Percentiles rank a stretch among this genome's conserved stretches.
Evolutionary conservation across 30 jellyfish, hydroid and myxozoan genomes (phyloP).

Genomic region (Aurelia aurita): DNA sequence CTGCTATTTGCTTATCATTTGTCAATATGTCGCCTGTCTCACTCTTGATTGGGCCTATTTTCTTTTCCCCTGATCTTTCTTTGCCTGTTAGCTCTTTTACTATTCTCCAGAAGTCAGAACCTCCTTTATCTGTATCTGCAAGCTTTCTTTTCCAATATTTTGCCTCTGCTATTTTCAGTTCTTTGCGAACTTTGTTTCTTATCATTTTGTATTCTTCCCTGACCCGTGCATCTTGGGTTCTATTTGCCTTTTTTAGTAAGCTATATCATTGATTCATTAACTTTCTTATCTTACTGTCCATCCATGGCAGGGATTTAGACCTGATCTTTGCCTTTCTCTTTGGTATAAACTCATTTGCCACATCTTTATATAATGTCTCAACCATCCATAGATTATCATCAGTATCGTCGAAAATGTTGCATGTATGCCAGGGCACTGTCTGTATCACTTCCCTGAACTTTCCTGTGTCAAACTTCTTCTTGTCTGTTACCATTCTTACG

Average conservation of each 20-base stretch:
- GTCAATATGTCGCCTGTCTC: conserved; percentile 13
- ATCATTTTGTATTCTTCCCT: not conserved
- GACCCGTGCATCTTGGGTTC: not conserved
- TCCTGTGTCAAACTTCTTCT: not conserved
- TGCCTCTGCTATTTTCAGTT: no score
- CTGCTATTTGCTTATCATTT: conserved; percentile 14
- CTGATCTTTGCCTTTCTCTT: not conserved
- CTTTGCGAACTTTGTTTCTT: no score
- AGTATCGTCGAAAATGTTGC: conserved; percentile 31
- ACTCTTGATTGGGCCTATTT: not conserved
- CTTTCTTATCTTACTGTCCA: not conserved
- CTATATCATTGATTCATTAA: not conserved
- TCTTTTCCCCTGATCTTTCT: no score
- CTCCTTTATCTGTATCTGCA: no score
- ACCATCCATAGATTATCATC: conserved; percentile 47
- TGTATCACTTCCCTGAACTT: conserved; percentile 11
- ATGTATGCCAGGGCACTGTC: conserved; percentile 36
- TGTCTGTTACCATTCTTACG: conserved; percentile 19
- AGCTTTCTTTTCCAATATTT: no score
- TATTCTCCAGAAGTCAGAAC: no score
- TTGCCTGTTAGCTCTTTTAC: no score
- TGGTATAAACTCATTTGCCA: conserved; percentile 22
- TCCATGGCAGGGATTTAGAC: conserved; percentile 5
- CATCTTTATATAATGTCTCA: conserved; percentile 35
- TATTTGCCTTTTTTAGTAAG: not conserved